Evolutionary conservation across 1,140 invertebrate genomes (phyloP).

Genomic region (Rhagoletis zephyria): DNA sequence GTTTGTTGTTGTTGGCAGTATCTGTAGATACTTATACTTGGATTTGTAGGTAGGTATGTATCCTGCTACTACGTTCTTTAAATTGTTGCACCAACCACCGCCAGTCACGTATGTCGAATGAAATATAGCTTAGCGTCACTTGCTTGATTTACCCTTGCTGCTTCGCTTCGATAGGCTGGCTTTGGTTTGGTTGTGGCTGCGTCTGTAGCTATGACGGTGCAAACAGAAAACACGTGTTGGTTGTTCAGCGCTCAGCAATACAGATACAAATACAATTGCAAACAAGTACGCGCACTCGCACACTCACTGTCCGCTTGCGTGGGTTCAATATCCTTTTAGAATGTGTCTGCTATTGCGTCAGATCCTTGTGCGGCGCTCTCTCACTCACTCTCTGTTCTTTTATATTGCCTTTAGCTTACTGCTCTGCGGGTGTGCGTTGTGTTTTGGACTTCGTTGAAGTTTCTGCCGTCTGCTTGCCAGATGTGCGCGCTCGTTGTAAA

Average conservation of each 20-base stretch:
- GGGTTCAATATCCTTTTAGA: constrained; percentile 20
- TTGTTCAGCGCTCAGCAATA: background rate
- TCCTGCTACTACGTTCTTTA: background rate
- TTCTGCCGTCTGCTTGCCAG: background rate
- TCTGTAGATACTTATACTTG: too few relatives aligned
- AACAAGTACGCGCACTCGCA: background rate
- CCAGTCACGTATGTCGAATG: background rate
- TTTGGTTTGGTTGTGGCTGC: background rate
- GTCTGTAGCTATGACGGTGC: background rate
- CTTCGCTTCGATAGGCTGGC: background rate
- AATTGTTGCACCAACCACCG: constrained; percentile 8
- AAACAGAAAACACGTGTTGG: background rate
- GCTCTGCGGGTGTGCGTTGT: background rate
- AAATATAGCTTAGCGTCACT: background rate
- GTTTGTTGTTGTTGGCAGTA: too few relatives aligned
- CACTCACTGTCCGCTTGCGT: background rate
- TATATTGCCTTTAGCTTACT: background rate
- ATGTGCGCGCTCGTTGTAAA: background rate
- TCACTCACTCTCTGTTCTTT: background rate
- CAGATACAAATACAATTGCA: background rate
- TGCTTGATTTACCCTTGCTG: background rate
- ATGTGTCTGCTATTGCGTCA: background rate
- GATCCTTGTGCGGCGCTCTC: background rate
- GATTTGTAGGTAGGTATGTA: background rate
- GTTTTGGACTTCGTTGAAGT: too few relatives aligned